Evolutionary conservation across 2,113 vertebrate genomes (phyloP).

Genomic region (Galeopterus variegatus): DNA sequence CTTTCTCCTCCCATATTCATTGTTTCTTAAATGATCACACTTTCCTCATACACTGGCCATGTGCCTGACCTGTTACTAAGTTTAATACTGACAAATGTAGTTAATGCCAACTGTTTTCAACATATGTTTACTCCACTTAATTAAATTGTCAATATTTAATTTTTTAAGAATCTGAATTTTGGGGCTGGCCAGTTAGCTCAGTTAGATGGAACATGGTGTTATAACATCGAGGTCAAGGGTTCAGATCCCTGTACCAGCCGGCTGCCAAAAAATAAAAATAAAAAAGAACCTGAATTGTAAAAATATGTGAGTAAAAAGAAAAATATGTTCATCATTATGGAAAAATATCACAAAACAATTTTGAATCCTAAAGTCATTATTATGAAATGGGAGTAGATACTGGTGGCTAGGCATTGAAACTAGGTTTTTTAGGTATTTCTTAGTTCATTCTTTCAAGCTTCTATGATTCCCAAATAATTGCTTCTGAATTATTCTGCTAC

Average conservation of each 20-base stretch:
- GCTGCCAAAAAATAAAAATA: too few species aligned
- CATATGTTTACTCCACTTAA: constrained; percentile 20
- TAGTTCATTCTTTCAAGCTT: constrained; percentile 46
- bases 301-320: constrained; percentile 12
- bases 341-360: constrained; percentile 50
- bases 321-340: not conserved
- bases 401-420: not conserved
- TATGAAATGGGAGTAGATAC: not conserved
- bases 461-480: constrained; percentile 4
- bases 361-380: constrained; percentile 44
- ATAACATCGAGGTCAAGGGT: too few species aligned
- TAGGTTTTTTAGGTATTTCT: not conserved
- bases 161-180: constrained; percentile 61
- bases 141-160: not conserved
- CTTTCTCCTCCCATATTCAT: not conserved
- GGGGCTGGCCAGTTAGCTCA: too few species aligned
- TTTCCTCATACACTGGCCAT: constrained; percentile 52
- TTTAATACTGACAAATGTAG: constrained; percentile 60
- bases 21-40: constrained; percentile 41
- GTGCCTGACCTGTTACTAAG: constrained; percentile 58
- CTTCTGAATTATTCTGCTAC: constrained; percentile 47
- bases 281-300: constrained; percentile 15
- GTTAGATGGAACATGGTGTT: too few species aligned
- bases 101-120: constrained; percentile 60
- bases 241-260: too few species aligned